Conservation (phyloP, 2,113 vertebrate species). For the Scytalopus superciliaris region DNA sequence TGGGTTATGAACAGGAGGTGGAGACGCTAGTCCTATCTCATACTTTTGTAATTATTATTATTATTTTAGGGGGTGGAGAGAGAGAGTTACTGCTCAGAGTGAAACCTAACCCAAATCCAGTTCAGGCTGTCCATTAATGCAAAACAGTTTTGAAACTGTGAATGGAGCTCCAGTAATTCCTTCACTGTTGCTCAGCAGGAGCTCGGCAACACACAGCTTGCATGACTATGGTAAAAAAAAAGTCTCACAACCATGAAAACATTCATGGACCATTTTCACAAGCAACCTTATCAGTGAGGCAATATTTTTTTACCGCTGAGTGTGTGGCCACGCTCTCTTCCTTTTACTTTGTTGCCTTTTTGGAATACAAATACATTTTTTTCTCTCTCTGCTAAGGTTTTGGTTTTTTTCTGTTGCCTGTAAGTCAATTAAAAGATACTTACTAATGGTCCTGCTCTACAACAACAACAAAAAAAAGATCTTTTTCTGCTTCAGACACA, state of each 20-base stretch:
- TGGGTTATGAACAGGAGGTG: slow-evolving; percentile 37
- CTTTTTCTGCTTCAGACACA: neutral
- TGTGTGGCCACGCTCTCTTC: neutral
- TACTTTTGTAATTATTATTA: slow-evolving; percentile 65
- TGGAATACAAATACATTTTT: neutral
- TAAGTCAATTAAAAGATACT: neutral
- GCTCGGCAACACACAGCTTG: slow-evolving; percentile 2
- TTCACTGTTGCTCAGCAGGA: neutral
- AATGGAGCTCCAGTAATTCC: slow-evolving; percentile 56
- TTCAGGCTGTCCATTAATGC: slow-evolving; percentile 14
- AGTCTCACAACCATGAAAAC: slow-evolving; percentile 2
- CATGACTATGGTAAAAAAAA: neutral
- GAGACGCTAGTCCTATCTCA: slow-evolving; percentile 52
- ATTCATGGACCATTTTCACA: neutral
- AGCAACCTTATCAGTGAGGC: neutral
- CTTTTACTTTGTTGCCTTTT: neutral
- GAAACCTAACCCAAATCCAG: slow-evolving; percentile 57
- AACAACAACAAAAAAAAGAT: neutral
- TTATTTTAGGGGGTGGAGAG: slow-evolving; percentile 60
- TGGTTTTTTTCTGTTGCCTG: neutral
- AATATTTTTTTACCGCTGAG: neutral
- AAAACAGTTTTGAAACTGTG: slow-evolving; percentile 27
- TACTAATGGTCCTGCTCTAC: neutral
- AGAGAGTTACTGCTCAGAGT: slow-evolving; percentile 1
- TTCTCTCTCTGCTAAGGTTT: neutral